A percentile compares a stretch with the other conserved stretches of the same genome.
Conservation (phyloP, 2,113 vertebrate species). For the chimpanzee (Pan troglodytes) region DNA sequence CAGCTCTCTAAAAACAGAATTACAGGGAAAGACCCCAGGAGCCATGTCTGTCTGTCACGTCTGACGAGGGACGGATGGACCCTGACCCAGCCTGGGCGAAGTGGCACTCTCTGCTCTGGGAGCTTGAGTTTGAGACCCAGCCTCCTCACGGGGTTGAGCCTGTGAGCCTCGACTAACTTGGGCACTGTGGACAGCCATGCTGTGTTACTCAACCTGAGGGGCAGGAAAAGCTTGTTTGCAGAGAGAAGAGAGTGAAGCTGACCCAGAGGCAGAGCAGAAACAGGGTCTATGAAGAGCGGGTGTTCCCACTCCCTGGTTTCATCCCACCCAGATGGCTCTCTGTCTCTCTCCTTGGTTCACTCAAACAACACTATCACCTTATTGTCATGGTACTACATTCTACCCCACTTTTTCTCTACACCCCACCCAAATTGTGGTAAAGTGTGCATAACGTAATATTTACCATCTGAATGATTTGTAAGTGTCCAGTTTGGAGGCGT, state of each 20-base stretch:
- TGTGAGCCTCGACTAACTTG: fast-evolving
- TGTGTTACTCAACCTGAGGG: fast-evolving
- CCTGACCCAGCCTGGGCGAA: neutral
- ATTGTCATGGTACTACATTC: neutral
- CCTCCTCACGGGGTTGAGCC: neutral
- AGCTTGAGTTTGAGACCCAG: too few relatives aligned
- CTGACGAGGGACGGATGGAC: fast-evolving
- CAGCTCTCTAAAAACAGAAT: neutral
- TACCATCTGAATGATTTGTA: fast-evolving
- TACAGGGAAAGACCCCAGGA: neutral
- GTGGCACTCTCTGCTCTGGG: neutral
- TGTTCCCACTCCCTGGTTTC: neutral
- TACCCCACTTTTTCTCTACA: neutral
- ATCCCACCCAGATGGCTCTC: neutral
- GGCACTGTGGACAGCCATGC: neutral
- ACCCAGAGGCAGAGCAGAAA: neutral
- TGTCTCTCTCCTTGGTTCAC: neutral
- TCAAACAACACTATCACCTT: neutral
- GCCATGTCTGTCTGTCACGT: neutral
- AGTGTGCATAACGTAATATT: neutral
- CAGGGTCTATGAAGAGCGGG: fast-evolving
- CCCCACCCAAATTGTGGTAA: neutral
- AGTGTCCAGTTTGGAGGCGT: fast-evolving
- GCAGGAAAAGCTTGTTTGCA: neutral
- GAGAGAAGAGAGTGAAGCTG: too few relatives aligned